A percentile compares a stretch with the other conserved stretches of the same genome.
Evolutionary conservation across 2,113 vertebrate genomes (phyloP).

Genomic region (Cephalopterus ornatus): DNA sequence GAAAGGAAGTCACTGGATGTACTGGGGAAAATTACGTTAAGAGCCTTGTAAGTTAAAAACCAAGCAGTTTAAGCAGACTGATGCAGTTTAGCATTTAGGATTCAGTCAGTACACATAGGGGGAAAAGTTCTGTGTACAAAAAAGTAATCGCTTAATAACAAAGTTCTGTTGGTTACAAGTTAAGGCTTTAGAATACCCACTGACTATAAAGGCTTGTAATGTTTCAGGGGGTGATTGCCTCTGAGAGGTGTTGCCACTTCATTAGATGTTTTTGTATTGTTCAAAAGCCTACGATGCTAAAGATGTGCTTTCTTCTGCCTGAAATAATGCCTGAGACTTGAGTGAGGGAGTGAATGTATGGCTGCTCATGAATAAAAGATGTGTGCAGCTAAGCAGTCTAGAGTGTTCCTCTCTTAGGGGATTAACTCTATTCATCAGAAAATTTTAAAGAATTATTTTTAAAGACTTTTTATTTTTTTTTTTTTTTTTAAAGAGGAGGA

Average conservation of each 20-base stretch:
- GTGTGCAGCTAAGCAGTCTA: slow-evolving; percentile 45
- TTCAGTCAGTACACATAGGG: background rate
- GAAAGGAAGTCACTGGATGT: background rate
- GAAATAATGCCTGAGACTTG: slow-evolving; percentile 59
- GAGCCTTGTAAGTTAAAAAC: background rate
- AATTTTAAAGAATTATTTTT: slow-evolving; percentile 44
- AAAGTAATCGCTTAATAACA: background rate
- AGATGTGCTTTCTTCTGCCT: slow-evolving; percentile 60
- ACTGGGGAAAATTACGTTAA: background rate
- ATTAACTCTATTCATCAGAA: slow-evolving; percentile 66
- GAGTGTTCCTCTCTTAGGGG: slow-evolving; percentile 43
- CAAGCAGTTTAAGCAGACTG: background rate
- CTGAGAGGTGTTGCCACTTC: slow-evolving; percentile 22
- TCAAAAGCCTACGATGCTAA: slow-evolving; percentile 35
- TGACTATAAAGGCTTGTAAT: slow-evolving; percentile 15
- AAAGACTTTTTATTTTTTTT: background rate
- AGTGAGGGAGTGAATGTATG: background rate
- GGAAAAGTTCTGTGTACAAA: background rate
- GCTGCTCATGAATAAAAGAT: slow-evolving; percentile 76
- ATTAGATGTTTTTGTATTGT: slow-evolving; percentile 49
- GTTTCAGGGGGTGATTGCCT: slow-evolving; percentile 28
- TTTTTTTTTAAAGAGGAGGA: background rate
- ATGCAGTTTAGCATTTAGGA: background rate
- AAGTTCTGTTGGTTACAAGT: background rate
- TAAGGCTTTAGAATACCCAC: background rate